phyloP scores from a whole-genome alignment of 2,797 vertebrate species.

The Sebastes cheni region DNA sequence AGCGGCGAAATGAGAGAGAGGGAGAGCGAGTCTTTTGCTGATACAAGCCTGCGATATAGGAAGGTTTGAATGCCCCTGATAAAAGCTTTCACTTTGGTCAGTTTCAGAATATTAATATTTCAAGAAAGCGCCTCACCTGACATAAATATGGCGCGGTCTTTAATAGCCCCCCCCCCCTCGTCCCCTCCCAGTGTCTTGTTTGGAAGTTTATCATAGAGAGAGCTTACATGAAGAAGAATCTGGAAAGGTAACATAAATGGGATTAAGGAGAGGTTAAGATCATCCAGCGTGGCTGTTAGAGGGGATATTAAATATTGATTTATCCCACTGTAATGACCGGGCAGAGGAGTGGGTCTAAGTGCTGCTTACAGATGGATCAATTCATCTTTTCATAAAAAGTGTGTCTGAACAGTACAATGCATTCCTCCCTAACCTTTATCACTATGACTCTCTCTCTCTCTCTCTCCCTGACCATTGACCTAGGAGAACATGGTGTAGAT shows the following conservation, averaged over 20 bases:
- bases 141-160: conserved; percentile 83
- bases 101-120: conserved; percentile 88
- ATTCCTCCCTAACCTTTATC: conserved; percentile 65
- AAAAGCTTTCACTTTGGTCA: conserved; percentile 87
- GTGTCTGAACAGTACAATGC: conserved; percentile 82
- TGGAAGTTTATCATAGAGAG: conserved; percentile 88
- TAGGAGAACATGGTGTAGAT: conserved; percentile 45
- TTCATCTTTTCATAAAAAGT: conserved; percentile 90
- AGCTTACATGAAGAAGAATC: conserved; percentile 82
- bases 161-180: conserved; percentile 77
- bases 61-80: conserved; percentile 73
- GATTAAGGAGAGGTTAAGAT: conserved; percentile 93
- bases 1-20: conserved; percentile 56
- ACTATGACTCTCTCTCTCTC: conserved; percentile 29
- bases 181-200: conserved; percentile 85
- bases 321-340: conserved; percentile 87
- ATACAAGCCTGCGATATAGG: conserved; percentile 72
- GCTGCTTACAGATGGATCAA: conserved; percentile 89
- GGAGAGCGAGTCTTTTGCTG: conserved; percentile 69
- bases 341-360: conserved; percentile 88
- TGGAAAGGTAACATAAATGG: conserved; percentile 92
- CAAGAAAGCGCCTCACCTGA: conserved; percentile 81
- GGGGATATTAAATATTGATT: conserved; percentile 95
- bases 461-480: conserved; percentile 37
- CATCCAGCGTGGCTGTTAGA: conserved; percentile 86